A percentile compares a stretch with the other conserved stretches of the same genome.
phyloP scores from a whole-genome alignment of 2,888 invertebrate genomes.

The Nebria salina region DNA sequence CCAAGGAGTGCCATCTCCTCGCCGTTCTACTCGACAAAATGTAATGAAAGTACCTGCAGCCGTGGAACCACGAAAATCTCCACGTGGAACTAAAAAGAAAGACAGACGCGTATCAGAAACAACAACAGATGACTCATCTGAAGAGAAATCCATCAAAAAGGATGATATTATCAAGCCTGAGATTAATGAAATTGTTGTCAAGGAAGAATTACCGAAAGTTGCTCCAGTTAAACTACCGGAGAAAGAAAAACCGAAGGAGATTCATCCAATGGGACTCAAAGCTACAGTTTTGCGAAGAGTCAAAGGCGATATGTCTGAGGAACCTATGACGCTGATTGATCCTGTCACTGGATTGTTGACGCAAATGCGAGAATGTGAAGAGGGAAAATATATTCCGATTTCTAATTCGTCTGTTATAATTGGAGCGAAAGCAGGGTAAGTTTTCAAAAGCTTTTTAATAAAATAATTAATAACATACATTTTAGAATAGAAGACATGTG shows the following conservation, averaged over 20 bases:
- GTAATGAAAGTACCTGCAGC: slow-evolving; percentile 54
- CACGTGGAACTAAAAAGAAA: slow-evolving; percentile 70
- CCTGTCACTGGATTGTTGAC: slow-evolving; percentile 78
- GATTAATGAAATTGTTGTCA: slow-evolving; percentile 33
- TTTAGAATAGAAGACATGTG: no score
- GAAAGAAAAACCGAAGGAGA: slow-evolving; percentile 51
- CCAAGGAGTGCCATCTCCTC: slow-evolving; percentile 61
- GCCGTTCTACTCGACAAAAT: slow-evolving; percentile 69
- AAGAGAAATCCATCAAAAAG: slow-evolving; percentile 65
- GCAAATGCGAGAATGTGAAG: slow-evolving; percentile 76
- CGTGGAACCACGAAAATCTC: slow-evolving; percentile 67
- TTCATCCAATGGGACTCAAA: slow-evolving; percentile 55
- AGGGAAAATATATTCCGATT: slow-evolving; percentile 73
- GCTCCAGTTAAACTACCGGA: slow-evolving; percentile 48
- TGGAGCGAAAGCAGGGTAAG: slow-evolving; percentile 49
- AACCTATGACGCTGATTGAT: slow-evolving; percentile 76
- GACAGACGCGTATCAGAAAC: slow-evolving; percentile 74
- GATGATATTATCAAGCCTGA: slow-evolving; percentile 50
- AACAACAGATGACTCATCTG: slow-evolving; percentile 69
- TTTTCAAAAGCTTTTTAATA: not conserved
- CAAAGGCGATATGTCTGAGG: slow-evolving; percentile 63
- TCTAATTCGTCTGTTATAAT: slow-evolving; percentile 62
- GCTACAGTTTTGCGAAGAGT: slow-evolving; percentile 60
- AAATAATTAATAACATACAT: not conserved
- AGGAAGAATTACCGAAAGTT: slow-evolving; percentile 48